Evolutionary conservation across 2,797 vertebrate genomes (phyloP).

Genomic region (Acrossocheilus wenchowensis): DNA sequence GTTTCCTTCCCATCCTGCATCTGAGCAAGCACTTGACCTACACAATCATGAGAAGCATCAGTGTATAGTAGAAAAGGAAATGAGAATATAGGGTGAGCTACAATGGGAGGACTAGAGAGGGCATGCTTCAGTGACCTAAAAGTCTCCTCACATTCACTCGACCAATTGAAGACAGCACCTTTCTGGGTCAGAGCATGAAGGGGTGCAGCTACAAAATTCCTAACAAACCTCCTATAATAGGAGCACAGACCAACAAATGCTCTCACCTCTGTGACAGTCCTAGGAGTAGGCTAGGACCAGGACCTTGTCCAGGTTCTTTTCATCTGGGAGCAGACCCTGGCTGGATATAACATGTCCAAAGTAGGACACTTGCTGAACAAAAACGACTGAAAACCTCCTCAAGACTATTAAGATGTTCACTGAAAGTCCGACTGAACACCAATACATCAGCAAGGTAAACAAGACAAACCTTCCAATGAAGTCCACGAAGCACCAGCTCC

Average conservation of each 20-base stretch:
- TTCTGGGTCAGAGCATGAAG: no score
- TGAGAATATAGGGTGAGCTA: no score
- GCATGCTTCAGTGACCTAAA: conserved; percentile 21
- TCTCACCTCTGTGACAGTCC: conserved; percentile 37
- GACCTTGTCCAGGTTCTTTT: conserved; percentile 42
- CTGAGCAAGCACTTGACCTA: conserved; percentile 32
- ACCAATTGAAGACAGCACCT: no score
- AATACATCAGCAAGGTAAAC: conserved; percentile 36
- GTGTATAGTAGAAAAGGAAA: no score
- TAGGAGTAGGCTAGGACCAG: conserved; percentile 23
- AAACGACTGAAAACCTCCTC: conserved; percentile 41
- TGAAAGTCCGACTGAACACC: conserved; percentile 31
- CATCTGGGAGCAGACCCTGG: conserved; percentile 14
- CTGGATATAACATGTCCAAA: conserved; percentile 37
- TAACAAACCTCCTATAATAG: conserved; percentile 42
- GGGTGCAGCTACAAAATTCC: no score
- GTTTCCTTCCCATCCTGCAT: conserved; percentile 8
- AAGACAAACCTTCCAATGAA: conserved; percentile 46
- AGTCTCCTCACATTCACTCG: no score
- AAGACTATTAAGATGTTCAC: conserved; percentile 30
- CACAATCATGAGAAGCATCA: background rate
- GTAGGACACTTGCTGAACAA: conserved; percentile 25
- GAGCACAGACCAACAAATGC: conserved; percentile 43
- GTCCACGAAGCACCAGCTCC: conserved; percentile 34
- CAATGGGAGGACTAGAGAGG: conserved; percentile 4